Base-by-base conservation (phyloP, 2,113 vertebrate species). In the Egretta garzetta region DNA sequence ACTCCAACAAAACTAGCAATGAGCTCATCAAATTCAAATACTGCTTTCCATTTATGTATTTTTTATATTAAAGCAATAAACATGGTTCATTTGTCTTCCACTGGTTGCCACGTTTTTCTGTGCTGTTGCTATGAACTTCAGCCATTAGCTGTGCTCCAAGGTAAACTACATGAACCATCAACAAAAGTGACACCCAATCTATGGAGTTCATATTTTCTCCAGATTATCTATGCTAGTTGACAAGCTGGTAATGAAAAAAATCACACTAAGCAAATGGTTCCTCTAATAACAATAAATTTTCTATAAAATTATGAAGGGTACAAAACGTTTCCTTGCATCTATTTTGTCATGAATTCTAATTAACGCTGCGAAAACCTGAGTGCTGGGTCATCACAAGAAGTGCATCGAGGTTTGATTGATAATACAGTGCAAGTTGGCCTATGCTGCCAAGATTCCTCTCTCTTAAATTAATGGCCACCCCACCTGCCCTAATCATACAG, bases 231-330 rank as follows among this genome's bases (percentile, higher is more conserved):
- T 98, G 98, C 98, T 98, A 98, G 98, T 98, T 99, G 99, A 99
- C 99, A 99, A 99, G 99, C 98, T 98, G 98, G 99, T 99, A 99
- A 99, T 99, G 99, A 99, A 99, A 99, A 98, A 99, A 99, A 99
- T 99, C 99, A 99, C 99, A 99, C 99, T 99, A 99, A 99, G 99
- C 99, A 99, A 99, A 99, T 99, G 99, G 99, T 98, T 99, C 99
- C 98, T 99, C 99, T 99, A 99, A 99, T 99, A 99, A 99, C 99
- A 99, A 99, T 99, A 99, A 99, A 99, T 99, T 99, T 99, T 98
- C 99, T 99, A 99, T 98, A 99, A 99, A 99, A 99, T 99, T 99
- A 99, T 99, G 99, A 99, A 99, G 99, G 99, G 98, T 98, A 99
- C 98, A 98, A 99, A 99, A 98, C 28, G 98, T 99, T 99, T 99